Conservation (phyloP, 1,140 invertebrate species). For the Andrena cerasifolii region DNA sequence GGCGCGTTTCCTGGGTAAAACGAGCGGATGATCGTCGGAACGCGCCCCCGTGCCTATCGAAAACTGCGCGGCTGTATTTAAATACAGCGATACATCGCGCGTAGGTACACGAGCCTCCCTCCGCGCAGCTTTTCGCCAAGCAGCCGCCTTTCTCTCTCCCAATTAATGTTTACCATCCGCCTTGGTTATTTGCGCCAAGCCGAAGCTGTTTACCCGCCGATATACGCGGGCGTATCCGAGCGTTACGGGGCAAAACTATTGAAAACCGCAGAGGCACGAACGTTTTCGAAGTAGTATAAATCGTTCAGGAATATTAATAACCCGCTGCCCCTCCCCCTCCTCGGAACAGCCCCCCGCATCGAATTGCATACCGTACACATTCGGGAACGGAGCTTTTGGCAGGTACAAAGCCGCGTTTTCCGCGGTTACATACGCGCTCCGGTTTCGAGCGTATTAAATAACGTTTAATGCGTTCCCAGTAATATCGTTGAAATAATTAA, state of each 20-base stretch:
- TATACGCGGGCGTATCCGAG: neutral
- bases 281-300: conserved; percentile 46
- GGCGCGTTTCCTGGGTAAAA: conserved; percentile 22
- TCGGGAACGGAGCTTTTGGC: conserved; percentile 53
- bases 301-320: conserved; percentile 60
- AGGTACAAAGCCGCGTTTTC: conserved; percentile 61
- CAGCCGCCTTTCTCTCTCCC: neutral
- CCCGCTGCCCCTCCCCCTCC: neutral
- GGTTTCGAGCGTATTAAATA: conserved; percentile 52
- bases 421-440: conserved; percentile 32
- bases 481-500: conserved; percentile 61
- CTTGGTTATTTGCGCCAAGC: conserved; percentile 12
- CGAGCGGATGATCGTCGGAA: conserved; percentile 2
- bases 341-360: neutral
- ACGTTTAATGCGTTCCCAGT: conserved; percentile 35
- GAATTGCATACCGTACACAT: neutral
- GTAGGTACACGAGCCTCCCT: neutral
- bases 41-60: conserved; percentile 12
- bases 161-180: neutral
- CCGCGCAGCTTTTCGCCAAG: neutral
- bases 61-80: neutral
- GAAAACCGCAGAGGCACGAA: conserved; percentile 35
- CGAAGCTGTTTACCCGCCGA: conserved; percentile 21
- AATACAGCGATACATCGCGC: neutral
- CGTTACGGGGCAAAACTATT: conserved; percentile 31